Conservation (phyloP, 2,797 vertebrate species). For the Petrocephalus schoutedeni region DNA sequence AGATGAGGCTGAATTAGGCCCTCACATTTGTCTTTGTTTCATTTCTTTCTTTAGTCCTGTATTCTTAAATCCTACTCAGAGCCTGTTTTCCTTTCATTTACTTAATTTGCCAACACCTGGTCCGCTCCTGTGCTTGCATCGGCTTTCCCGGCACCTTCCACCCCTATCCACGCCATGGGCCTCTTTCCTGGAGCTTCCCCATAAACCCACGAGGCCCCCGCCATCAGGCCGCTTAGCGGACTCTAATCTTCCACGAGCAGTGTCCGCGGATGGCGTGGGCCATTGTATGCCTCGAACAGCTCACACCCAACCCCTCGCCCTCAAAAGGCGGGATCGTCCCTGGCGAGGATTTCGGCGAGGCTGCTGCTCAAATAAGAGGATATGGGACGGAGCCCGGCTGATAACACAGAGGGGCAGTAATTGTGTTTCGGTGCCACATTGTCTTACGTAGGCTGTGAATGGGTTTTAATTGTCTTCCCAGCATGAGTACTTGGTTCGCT, state of each 20-base stretch:
- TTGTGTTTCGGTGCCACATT: slow-evolving; percentile 12
- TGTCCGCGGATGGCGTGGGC: background rate
- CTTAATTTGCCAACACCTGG: background rate
- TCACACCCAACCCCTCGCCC: background rate
- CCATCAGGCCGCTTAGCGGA: background rate
- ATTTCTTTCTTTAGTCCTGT: background rate
- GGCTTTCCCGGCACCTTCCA: background rate
- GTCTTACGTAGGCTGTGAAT: background rate
- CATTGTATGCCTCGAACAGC: background rate
- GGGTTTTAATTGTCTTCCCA: slow-evolving; percentile 15
- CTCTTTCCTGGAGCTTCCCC: background rate
- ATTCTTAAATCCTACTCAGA: background rate
- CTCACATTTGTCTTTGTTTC: background rate
- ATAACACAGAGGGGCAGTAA: slow-evolving; percentile 9
- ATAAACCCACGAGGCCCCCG: background rate
- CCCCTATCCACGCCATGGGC: background rate
- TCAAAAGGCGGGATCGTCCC: background rate
- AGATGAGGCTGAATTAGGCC: background rate
- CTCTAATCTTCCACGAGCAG: background rate
- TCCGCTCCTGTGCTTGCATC: background rate
- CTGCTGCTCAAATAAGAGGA: background rate
- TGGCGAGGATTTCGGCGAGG: background rate
- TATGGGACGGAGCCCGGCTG: background rate
- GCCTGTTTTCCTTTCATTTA: too few species aligned
- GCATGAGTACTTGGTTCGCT: background rate